Conservation (phyloP, 1,140 invertebrate genomes). For the Anagrus nilaparvatae region DNA sequence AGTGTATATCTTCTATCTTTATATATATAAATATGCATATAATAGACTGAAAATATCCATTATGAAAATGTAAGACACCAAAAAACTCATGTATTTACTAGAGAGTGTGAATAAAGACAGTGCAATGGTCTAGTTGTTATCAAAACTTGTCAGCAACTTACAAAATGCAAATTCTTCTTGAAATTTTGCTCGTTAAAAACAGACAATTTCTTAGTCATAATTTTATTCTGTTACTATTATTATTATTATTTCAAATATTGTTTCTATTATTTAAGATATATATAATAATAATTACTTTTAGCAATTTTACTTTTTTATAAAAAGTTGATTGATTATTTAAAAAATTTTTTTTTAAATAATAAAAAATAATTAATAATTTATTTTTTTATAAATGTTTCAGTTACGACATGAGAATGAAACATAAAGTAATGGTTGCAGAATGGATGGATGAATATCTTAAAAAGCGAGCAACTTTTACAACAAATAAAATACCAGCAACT, state of each 20-base stretch:
- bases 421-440: conserved; percentile 44
- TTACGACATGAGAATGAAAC: conserved; percentile 50
- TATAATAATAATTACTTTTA: no score
- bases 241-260: no score
- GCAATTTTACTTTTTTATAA: no score
- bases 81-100: no score
- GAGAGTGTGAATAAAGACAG: no score
- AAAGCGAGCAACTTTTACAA: conserved; percentile 47
- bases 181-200: conserved; percentile 38
- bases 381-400: conserved; percentile 36
- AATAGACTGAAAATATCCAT: no score
- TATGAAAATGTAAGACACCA: no score
- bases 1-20: no score
- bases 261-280: no score
- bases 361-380: not conserved
- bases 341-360: not conserved
- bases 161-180: conserved; percentile 38
- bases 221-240: no score
- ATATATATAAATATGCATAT: no score
- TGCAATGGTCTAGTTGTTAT: conserved; percentile 34
- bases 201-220: conserved; percentile 24
- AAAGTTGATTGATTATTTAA: no score
- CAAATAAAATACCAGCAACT: conserved; percentile 45
- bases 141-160: conserved; percentile 32
- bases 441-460: conserved; percentile 51